Conservation (phyloP, 2,113 vertebrate genomes). For the Rhynchopsitta pachyrhyncha region DNA sequence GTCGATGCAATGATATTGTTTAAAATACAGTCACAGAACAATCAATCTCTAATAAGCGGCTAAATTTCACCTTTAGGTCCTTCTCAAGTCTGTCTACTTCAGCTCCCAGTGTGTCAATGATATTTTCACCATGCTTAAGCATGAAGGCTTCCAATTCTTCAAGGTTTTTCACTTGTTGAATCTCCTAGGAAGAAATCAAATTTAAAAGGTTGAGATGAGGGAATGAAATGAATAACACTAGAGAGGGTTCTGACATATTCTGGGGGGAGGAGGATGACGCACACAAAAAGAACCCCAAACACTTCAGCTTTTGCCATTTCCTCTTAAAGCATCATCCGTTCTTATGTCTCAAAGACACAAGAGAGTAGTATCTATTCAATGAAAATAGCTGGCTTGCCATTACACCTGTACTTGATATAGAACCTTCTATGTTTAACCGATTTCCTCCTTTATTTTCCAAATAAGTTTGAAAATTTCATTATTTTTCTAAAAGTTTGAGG, state of each 20-base stretch:
- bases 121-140: slow-evolving; percentile 98
- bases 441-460: not conserved
- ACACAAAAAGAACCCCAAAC: not conserved
- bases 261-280: not conserved
- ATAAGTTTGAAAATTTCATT: not conserved
- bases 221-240: not conserved
- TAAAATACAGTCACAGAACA: not conserved
- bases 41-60: not conserved
- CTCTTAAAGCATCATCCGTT: not conserved
- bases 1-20: not conserved
- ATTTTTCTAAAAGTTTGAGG: not conserved
- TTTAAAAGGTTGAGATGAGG: not conserved
- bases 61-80: slow-evolving; percentile 88
- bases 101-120: slow-evolving; percentile 93
- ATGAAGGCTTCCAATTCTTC: slow-evolving; percentile 97
- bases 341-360: not conserved
- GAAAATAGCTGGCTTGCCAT: not conserved
- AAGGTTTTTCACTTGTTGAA: slow-evolving; percentile 93
- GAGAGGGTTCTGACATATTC: not conserved
- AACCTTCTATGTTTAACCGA: not conserved
- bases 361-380: not conserved
- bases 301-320: not conserved
- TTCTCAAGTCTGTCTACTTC: slow-evolving; percentile 98
- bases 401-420: not conserved
- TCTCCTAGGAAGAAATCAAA: slow-evolving; percentile 82